These are phyloP conservation scores for Saccopteryx leptura DNA, from an alignment of 2,113 vertebrate species.

Conservation along the genomic window DNA sequence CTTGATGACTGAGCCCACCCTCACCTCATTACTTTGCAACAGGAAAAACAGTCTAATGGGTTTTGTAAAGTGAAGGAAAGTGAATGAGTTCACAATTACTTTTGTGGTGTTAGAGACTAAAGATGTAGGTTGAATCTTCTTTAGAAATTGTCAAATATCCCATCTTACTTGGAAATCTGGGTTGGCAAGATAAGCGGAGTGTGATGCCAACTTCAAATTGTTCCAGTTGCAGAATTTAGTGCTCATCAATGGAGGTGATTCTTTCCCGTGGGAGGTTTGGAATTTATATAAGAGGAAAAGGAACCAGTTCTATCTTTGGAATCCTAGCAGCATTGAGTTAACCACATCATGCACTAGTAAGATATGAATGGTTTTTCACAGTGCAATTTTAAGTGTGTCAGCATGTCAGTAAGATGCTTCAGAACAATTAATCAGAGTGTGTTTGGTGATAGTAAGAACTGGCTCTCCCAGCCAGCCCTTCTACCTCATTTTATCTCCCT, in stretches of 20 bases:
- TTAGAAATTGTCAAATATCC: background rate
- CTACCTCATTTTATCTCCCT: background rate
- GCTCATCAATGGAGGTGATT: background rate
- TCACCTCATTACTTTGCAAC: background rate
- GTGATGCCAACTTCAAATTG: background rate
- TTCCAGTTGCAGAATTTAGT: background rate
- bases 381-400: slow-evolving; percentile 41
- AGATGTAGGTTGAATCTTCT: background rate
- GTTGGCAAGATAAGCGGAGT: background rate
- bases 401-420: background rate
- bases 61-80: slow-evolving; percentile 44
- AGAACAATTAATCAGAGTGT: background rate
- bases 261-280: background rate
- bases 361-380: background rate
- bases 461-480: background rate
- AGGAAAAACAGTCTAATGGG: background rate
- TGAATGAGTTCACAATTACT: slow-evolving; percentile 23
- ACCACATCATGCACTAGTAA: background rate
- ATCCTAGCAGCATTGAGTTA: slow-evolving; percentile 6
- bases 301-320: background rate
- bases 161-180: slow-evolving; percentile 3
- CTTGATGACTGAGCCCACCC: background rate
- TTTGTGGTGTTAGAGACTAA: background rate
- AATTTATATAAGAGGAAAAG: background rate
- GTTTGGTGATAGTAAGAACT: background rate